phyloP scores from a whole-genome alignment of 2,888 invertebrate genomes.

The Spicauda simplicius region DNA sequence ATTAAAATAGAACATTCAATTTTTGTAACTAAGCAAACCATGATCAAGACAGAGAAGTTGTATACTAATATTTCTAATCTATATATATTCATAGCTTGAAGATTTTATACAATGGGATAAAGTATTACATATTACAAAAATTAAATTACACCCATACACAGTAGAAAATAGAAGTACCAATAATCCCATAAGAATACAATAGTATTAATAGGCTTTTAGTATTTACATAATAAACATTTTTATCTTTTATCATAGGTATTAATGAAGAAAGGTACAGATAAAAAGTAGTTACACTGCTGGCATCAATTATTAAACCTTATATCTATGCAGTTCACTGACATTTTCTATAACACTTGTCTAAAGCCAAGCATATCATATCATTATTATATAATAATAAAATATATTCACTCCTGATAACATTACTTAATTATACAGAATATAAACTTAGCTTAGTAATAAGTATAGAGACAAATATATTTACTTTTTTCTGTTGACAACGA shows the following conservation, averaged over 20 bases:
- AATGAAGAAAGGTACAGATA: no score
- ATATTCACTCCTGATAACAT: constrained; percentile 4
- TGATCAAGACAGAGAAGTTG: not conserved
- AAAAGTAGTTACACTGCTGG: not conserved
- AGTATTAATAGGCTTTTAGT: not conserved
- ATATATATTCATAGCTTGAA: not conserved
- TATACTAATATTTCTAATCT: not conserved
- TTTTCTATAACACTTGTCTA: constrained; percentile 2
- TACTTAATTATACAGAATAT: constrained; percentile 48
- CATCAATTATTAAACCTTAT: not conserved
- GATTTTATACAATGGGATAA: not conserved
- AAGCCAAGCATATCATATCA: constrained; percentile 12
- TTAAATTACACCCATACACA: not conserved
- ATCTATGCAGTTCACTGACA: constrained; percentile 18
- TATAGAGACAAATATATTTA: constrained; percentile 75
- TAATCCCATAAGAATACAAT: not conserved
- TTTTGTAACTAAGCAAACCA: not conserved
- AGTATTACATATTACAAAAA: not conserved
- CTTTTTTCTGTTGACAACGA: constrained; percentile 63
- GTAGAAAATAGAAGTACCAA: not conserved
- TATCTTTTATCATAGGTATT: not conserved
- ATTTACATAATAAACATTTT: not conserved
- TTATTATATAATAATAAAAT: not conserved
- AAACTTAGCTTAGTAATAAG: constrained; percentile 52
- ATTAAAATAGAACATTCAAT: not conserved